Conservation (phyloP, 2,888 invertebrate species). For the Anoplius nigerrimus region DNA sequence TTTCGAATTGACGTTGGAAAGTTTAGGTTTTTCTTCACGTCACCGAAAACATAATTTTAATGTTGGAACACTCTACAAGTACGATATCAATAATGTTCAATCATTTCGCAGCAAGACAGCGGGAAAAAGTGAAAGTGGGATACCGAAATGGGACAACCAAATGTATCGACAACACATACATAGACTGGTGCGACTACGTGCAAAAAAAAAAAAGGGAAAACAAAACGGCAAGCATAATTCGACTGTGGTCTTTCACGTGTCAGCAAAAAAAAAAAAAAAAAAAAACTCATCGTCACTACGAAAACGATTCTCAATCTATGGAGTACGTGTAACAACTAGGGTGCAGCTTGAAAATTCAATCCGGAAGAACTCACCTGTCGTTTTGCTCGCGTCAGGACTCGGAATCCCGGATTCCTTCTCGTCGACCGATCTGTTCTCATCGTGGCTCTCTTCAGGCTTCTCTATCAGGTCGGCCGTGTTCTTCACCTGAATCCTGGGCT, state of each 20-base stretch:
- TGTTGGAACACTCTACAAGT: too few species aligned
- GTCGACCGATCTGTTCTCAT: conserved; percentile 62
- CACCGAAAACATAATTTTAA: too few species aligned
- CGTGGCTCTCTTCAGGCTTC: conserved; percentile 61
- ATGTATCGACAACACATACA: conserved; percentile 35
- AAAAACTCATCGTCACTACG: conserved; percentile 34
- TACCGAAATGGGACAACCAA: conserved; percentile 21
- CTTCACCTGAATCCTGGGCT: conserved; percentile 72
- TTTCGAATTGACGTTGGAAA: too few species aligned
- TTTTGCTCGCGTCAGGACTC: conserved; percentile 68
- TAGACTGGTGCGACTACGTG: conserved; percentile 60
- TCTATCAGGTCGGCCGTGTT: conserved; percentile 72
- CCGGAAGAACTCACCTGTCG: conserved; percentile 69
- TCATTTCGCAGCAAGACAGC: too few species aligned
- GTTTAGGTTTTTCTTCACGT: too few species aligned
- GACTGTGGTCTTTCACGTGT: conserved; percentile 1
- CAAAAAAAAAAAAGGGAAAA: conserved; percentile 40
- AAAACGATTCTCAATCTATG: conserved; percentile 42
- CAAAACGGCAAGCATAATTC: conserved; percentile 43
- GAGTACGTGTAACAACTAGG: conserved; percentile 32
- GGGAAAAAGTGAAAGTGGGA: too few species aligned
- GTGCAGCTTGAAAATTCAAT: conserved; percentile 39
- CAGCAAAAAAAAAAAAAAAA: conserved; percentile 20
- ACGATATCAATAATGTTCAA: too few species aligned
- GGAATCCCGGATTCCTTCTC: conserved; percentile 65